phyloP scores from a whole-genome alignment of 53 echinoderm and acorn worm genomes.

The Zoroaster sp. region DNA sequence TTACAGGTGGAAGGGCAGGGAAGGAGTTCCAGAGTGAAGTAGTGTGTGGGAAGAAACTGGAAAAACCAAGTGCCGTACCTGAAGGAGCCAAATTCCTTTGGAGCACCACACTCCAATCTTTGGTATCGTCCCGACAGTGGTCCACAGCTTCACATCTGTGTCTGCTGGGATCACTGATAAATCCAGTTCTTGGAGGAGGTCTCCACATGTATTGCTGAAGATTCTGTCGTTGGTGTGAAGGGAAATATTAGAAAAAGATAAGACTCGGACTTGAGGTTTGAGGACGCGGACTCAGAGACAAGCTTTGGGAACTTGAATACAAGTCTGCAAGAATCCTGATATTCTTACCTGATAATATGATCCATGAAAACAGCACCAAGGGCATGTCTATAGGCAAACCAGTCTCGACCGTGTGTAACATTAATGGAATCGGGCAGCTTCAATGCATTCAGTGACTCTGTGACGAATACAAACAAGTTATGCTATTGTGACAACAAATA shows the following conservation, averaged over 20 bases:
- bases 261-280: not conserved
- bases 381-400: slow-evolving; percentile 57
- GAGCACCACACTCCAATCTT: slow-evolving; percentile 60
- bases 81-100: slow-evolving; percentile 72
- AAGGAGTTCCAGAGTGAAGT: too few relatives aligned
- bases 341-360: slow-evolving; percentile 45
- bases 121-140: slow-evolving; percentile 53
- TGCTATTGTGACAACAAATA: not conserved
- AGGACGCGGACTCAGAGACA: not conserved
- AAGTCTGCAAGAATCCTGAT: not conserved
- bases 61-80: slow-evolving; percentile 43
- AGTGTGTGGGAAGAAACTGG: too few relatives aligned
- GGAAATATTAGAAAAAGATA: too few relatives aligned
- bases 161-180: slow-evolving; percentile 25
- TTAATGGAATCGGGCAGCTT: slow-evolving; percentile 12
- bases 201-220: slow-evolving; percentile 52
- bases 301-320: not conserved
- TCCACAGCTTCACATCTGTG: slow-evolving; percentile 41
- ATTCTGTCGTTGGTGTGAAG: too few relatives aligned
- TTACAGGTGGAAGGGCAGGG: too few relatives aligned
- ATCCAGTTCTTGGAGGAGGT: slow-evolving; percentile 52
- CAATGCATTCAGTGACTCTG: slow-evolving; percentile 38
- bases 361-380: slow-evolving; percentile 57
- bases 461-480: not conserved
- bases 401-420: not conserved